These are phyloP conservation scores for Hirtodrosophila duncani DNA, from an alignment of 2,888 invertebrate species.

Conservation along the genomic window DNA sequence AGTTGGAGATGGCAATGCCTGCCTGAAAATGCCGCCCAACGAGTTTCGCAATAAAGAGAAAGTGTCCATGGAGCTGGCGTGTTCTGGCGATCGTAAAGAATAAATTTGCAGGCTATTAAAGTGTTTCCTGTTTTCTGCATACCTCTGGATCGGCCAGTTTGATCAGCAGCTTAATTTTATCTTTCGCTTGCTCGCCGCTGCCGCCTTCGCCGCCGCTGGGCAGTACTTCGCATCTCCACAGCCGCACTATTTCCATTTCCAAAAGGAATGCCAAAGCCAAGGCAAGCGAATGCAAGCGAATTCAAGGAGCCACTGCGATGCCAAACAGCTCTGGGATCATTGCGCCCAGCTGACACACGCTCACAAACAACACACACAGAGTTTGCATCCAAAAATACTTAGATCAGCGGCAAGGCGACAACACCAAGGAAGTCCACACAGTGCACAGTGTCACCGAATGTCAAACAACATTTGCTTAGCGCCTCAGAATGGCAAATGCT, in stretches of 20 bases:
- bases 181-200: background rate
- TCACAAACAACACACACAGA: no score
- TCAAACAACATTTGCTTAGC: no score
- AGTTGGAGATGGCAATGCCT: slow-evolving; percentile 19
- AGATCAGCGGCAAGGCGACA: no score
- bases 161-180: slow-evolving; percentile 6
- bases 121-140: slow-evolving; percentile 68
- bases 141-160: slow-evolving; percentile 28
- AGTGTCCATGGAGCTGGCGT: slow-evolving; percentile 69
- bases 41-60: slow-evolving; percentile 74
- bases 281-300: no score
- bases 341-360: slow-evolving; percentile 38
- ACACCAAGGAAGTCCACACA: no score
- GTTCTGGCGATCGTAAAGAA: slow-evolving; percentile 76
- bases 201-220: background rate
- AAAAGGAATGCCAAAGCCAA: no score
- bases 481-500: no score
- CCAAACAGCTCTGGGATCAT: slow-evolving; percentile 25
- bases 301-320: background rate
- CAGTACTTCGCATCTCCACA: no score
- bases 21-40: slow-evolving; percentile 72
- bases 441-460: no score
- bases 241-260: no score
- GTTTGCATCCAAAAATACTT: slow-evolving; percentile 29
- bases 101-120: slow-evolving; percentile 66